Conservation (phyloP, 1,140 invertebrate genomes). For the Zaprionus kolodkinae region DNA sequence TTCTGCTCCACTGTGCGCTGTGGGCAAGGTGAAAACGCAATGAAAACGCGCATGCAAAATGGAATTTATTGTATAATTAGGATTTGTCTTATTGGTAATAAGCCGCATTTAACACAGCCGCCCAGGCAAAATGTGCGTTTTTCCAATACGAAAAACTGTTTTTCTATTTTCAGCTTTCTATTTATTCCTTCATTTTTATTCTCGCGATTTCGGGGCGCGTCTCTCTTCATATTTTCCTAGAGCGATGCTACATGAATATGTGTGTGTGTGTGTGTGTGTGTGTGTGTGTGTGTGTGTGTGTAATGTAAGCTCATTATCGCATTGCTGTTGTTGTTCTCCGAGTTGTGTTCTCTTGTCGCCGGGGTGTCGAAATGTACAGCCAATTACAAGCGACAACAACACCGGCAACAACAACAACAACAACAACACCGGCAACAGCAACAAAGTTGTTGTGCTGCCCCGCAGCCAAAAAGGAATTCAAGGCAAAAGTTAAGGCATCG, state of each 20-base stretch:
- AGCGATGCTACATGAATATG: slow-evolving; percentile 5
- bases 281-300: slow-evolving; percentile 22
- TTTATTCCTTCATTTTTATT: slow-evolving; percentile 18
- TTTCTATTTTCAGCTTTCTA: slow-evolving; percentile 25
- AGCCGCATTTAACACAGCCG: slow-evolving; percentile 70
- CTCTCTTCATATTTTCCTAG: slow-evolving; percentile 54
- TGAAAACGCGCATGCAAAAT: slow-evolving; percentile 73
- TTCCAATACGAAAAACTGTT: slow-evolving; percentile 25
- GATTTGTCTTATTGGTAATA: slow-evolving; percentile 83
- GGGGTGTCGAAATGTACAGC: slow-evolving; percentile 81
- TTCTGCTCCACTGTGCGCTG: slow-evolving; percentile 24
- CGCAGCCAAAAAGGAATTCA: slow-evolving; percentile 73
- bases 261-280: too few species aligned
- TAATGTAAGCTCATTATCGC: slow-evolving; percentile 78
- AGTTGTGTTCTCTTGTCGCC: slow-evolving; percentile 64
- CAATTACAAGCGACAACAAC: slow-evolving; percentile 77
- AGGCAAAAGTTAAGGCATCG: slow-evolving; percentile 68
- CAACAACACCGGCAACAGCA: slow-evolving; percentile 40
- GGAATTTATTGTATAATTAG: slow-evolving; percentile 84
- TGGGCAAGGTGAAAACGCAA: slow-evolving; percentile 74
- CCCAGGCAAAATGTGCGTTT: slow-evolving; percentile 38
- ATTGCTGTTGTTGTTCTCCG: slow-evolving; percentile 33
- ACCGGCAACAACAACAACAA: slow-evolving; percentile 43
- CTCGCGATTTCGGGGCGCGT: slow-evolving; percentile 34
- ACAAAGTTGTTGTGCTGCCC: slow-evolving; percentile 38